Base-by-base conservation (phyloP, 2,113 vertebrate species). In the Nothobranchius furzeri region DNA sequence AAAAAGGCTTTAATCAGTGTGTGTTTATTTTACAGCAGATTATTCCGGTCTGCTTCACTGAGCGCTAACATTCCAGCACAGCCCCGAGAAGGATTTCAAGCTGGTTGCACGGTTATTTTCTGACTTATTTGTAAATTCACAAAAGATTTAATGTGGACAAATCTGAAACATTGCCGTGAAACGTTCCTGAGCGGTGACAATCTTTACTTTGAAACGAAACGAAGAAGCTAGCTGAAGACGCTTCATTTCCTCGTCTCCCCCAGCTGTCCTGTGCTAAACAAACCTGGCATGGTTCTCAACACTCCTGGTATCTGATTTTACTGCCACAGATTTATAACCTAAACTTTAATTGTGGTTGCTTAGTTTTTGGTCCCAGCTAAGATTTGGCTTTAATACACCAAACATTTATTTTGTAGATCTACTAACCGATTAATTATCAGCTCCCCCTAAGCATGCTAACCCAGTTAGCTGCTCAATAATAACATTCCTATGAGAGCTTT, bases 201-300 rank as follows among this genome's bases (percentile, higher is more conserved):
- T 17, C 4, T 40, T 47, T 73, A 12, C 45, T 40, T 46, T 55
- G 25, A 60, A 49, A 49, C 49, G 36, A 8, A 64, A n/a, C 37
- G 17, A 37, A 50, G 35, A 70, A 77, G 13, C 37, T 40, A 40
- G 9, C 37, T 40, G 30, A 3, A 30, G 30, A 30, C 2, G 45
- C 64, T 68, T 70, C 70, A 50, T 13, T 24, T 64, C 35, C 25
- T 71, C 48, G 35, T 49, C 12, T 67, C 25, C 14, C 13, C 62
- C 30, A 47, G 25, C 63, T 55, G 62, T 73, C 57, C 78, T 61
- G 58, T 64, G 70, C 68, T 30, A 63, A 49, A 36, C 47, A 53
- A 49, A 63, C 56, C 15, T 54, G 5, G 74, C 60, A 54, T 46
- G 11, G 20, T 59, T 58, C 52, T 70, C 24, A 51, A 56, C 11